phyloP scores from a whole-genome alignment of 2,113 vertebrate genomes.

The Bostrychus sinensis region DNA sequence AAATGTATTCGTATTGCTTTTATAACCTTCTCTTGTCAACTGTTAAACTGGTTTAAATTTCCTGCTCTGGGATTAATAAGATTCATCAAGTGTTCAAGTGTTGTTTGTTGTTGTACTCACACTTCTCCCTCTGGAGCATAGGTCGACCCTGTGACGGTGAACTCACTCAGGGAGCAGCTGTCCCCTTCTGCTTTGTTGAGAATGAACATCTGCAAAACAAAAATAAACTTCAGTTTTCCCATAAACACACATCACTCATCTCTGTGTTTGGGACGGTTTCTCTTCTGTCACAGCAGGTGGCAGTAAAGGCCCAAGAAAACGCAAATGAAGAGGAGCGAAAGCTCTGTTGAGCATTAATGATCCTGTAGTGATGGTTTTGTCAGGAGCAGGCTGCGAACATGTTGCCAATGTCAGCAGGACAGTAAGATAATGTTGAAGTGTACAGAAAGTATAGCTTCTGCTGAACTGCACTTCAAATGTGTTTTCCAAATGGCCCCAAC shows the following conservation, averaged over 20 bases:
- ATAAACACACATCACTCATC: slow-evolving; percentile 2
- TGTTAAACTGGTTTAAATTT: neutral
- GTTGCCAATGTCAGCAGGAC: no score
- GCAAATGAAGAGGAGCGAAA: neutral
- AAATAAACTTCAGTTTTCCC: slow-evolving; percentile 8
- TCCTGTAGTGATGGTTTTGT: slow-evolving; percentile 27
- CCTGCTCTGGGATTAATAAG: neutral
- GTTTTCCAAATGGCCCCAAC: no score
- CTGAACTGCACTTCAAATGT: no score
- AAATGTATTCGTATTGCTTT: neutral
- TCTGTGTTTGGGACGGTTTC: neutral
- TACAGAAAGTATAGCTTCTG: no score
- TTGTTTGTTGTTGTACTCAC: slow-evolving; percentile 80
- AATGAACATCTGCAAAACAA: slow-evolving; percentile 89
- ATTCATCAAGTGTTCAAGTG: neutral
- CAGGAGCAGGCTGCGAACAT: slow-evolving; percentile 18
- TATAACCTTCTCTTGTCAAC: no score
- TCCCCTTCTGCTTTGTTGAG: slow-evolving; percentile 89
- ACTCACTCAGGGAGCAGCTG: slow-evolving; percentile 90
- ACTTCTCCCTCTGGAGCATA: slow-evolving; percentile 96
- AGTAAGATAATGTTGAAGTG: no score
- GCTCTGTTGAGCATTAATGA: slow-evolving; percentile 4
- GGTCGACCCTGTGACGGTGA: slow-evolving; percentile 95
- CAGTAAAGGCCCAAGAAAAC: slow-evolving; percentile 47
- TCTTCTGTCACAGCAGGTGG: slow-evolving; percentile 53